phyloP scores from a whole-genome alignment of 2,113 vertebrate species.

The Saimiri boliviensis region DNA sequence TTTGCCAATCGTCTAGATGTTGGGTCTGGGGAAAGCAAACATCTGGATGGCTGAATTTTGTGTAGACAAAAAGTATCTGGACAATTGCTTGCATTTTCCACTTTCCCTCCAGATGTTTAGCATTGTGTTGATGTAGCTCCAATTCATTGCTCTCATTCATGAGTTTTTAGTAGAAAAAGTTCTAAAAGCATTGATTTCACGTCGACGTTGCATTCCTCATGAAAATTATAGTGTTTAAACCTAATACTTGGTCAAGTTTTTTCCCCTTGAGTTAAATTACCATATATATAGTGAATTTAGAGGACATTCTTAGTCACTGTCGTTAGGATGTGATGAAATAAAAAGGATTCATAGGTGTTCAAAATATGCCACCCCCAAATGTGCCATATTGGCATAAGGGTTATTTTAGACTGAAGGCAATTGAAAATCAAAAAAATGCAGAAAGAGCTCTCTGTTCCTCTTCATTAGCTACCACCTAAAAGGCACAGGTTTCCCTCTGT shows the following conservation, averaged over 20 bases:
- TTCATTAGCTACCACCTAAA: not conserved
- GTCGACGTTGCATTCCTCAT: slow-evolving; percentile 4
- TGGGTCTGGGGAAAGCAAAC: slow-evolving; percentile 3
- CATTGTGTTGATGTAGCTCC: slow-evolving; percentile 24
- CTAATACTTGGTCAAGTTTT: slow-evolving; percentile 1
- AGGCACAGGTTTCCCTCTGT: not conserved
- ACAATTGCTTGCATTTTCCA: not conserved
- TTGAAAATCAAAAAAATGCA: not conserved
- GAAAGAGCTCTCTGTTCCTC: not conserved
- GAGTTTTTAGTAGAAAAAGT: slow-evolving; percentile 51
- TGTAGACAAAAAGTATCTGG: slow-evolving; percentile 15
- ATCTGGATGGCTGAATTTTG: slow-evolving; percentile 16
- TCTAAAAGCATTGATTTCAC: slow-evolving; percentile 52
- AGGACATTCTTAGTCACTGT: not conserved
- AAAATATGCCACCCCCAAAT: not conserved
- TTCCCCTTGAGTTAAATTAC: not conserved
- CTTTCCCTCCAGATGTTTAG: slow-evolving; percentile 39
- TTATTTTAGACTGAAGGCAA: not conserved
- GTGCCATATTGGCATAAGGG: not conserved
- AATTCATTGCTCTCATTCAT: slow-evolving; percentile 26
- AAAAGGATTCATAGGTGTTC: not conserved
- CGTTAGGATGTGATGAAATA: not conserved
- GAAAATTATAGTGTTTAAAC: slow-evolving; percentile 30
- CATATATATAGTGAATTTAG: not conserved
- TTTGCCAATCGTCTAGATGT: not conserved